A percentile compares a stretch with the other conserved stretches of the same genome.
These are phyloP conservation scores for Poeciliopsis presidionis DNA, from an alignment of 2,797 vertebrate genomes.

Conservation along the genomic window DNA sequence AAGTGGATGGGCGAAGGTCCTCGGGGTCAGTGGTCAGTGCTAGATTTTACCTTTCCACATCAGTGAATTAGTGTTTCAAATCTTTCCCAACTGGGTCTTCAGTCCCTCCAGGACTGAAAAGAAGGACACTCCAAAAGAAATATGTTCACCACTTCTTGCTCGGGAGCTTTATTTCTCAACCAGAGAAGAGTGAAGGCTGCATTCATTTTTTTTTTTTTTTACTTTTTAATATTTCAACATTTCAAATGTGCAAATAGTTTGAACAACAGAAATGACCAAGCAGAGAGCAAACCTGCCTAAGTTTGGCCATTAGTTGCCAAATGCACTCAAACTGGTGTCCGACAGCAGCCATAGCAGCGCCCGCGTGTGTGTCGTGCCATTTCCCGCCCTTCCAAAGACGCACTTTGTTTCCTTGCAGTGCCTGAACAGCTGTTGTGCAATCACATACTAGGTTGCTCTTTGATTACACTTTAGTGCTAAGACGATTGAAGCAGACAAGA, in stretches of 20 bases:
- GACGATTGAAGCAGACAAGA: slow-evolving; percentile 83
- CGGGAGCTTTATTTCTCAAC: slow-evolving; percentile 43
- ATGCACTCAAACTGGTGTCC: slow-evolving; percentile 55
- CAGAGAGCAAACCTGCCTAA: not conserved
- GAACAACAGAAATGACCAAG: not conserved
- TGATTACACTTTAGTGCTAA: slow-evolving; percentile 75
- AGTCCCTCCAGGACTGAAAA: not conserved
- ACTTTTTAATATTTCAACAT: slow-evolving; percentile 31
- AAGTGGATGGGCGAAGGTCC: slow-evolving; percentile 17
- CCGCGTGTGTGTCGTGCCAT: slow-evolving; percentile 26
- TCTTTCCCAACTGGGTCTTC: not conserved
- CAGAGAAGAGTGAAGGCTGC: slow-evolving; percentile 39
- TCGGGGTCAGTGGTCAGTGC: not conserved
- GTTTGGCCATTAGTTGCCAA: slow-evolving; percentile 57
- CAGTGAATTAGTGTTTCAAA: not conserved
- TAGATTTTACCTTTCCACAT: slow-evolving; percentile 6
- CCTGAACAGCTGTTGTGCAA: slow-evolving; percentile 82
- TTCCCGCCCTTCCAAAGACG: slow-evolving; percentile 68
- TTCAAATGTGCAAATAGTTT: slow-evolving; percentile 20
- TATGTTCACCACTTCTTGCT: slow-evolving; percentile 24
- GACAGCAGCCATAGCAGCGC: slow-evolving; percentile 39
- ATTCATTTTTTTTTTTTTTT: not conserved
- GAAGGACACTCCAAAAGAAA: slow-evolving; percentile 1
- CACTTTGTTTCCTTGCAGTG: slow-evolving; percentile 60
- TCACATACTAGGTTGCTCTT: slow-evolving; percentile 75